A percentile compares a stretch with the other conserved stretches of the same genome.
Evolutionary conservation across 2,888 invertebrate species (phyloP).

Genomic region (Neocrepidodera transversa): DNA sequence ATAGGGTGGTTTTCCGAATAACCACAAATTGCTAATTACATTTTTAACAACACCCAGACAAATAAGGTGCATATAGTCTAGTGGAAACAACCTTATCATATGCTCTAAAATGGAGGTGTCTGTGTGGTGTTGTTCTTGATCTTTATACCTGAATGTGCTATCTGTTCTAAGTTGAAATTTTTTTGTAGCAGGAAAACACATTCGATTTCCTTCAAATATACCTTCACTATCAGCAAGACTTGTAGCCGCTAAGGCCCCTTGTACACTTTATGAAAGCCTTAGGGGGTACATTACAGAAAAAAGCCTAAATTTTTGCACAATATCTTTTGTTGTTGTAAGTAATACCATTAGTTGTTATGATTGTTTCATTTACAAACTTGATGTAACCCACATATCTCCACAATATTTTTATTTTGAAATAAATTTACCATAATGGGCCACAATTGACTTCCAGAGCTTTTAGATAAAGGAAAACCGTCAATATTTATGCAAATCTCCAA

Average conservation of each 20-base stretch:
- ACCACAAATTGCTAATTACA: not conserved
- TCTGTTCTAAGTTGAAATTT: not conserved
- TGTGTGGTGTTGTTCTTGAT: not conserved
- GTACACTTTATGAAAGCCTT: not conserved
- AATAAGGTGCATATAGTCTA: not conserved
- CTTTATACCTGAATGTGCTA: not conserved
- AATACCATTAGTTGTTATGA: not conserved
- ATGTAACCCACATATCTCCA: not conserved
- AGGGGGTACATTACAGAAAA: not conserved
- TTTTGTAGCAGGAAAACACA: not conserved
- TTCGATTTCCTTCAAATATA: not conserved
- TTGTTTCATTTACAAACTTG: not conserved
- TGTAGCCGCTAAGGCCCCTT: not conserved
- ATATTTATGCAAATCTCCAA: no score
- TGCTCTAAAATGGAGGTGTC: not conserved
- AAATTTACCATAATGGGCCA: not conserved
- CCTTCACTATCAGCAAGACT: not conserved
- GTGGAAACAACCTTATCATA: not conserved
- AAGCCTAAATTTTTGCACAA: not conserved
- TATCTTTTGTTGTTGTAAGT: not conserved
- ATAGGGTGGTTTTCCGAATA: not conserved
- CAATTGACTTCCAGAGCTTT: not conserved
- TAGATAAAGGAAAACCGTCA: not conserved
- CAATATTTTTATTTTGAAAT: not conserved
- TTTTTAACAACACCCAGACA: slow-evolving; percentile 2